Base-by-base conservation (phyloP, 2,888 invertebrate genomes). In the Subacronicta megacephala region DNA sequence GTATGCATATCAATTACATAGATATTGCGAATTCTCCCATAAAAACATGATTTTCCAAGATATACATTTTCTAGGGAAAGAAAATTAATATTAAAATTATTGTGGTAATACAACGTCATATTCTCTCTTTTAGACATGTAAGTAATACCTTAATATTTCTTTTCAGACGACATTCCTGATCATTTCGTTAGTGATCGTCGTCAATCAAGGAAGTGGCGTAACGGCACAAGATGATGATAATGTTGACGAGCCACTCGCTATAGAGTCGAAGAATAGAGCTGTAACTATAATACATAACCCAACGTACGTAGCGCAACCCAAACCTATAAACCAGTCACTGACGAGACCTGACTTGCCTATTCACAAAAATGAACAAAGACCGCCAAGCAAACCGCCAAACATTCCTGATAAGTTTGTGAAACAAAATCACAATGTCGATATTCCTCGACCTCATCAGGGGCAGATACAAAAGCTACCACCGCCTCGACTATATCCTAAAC, bases 121-220 rank as follows among this genome's bases (percentile, higher is more conserved):
- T n/a, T 31, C 26, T 10, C 2, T 10, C 26, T 10, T 10, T 26
- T 10, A 26, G 26, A 26, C 10, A 26, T 9, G 26, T 0, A 26
- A 26, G 9, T 23, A 23, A 23, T 23, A 29, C 0, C 12, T 10
- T 38, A 26, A 33, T 54, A 41, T 76, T 75, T 69, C 53, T 54
- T 59, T 85, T 88, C 92, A 93, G 94, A 89, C 90, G 88, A 84
- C 90, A 90, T 89, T 92, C 87, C 88, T 93, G 90, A 89, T 93
- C 88, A 82, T 88, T 81, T 86, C 88, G 84, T 86, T 93, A 88
- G 90, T 88, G 89, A 89, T 93, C 88, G 88, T 86, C 89, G 87
- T 92, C 87, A 86, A 83, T 82, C 82, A 86, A 85, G 85, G 85
- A 70, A 72, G 80, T 84, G 88, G 85, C 80, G 90, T 85, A 77